Percentiles rank a stretch among this genome's conserved stretches.
Evolutionary conservation across 2,888 invertebrate species (phyloP).

Genomic region (Cabera pusaria): DNA sequence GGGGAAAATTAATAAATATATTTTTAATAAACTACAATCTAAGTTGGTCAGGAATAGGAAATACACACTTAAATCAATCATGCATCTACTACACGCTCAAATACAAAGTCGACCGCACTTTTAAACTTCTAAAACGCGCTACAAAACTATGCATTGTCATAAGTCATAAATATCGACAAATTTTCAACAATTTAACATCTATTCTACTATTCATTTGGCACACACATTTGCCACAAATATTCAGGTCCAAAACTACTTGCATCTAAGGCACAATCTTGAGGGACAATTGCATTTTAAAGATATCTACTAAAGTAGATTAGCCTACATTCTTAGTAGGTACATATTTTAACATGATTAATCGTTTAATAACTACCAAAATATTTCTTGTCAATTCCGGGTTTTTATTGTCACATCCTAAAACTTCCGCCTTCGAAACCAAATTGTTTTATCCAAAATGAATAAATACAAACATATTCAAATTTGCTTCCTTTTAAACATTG

Average conservation of each 20-base stretch:
- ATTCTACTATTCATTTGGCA: conserved; percentile 54
- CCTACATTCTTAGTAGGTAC: conserved; percentile 6
- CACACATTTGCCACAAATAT: conserved; percentile 50
- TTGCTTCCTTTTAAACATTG: too few species aligned
- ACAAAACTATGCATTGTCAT: conserved; percentile 42
- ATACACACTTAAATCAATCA: conserved; percentile 51
- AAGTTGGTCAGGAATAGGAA: conserved; percentile 80
- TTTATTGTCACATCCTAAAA: conserved; percentile 9
- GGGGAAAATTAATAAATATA: conserved; percentile 74
- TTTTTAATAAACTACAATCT: conserved; percentile 67
- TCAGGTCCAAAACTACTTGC: conserved; percentile 52
- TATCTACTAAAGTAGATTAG: conserved; percentile 1
- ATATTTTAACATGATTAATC: conserved; percentile 13
- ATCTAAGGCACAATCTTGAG: conserved; percentile 71
- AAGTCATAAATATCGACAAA: conserved; percentile 40
- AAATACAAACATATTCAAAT: too few species aligned
- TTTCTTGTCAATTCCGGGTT: conserved; percentile 5
- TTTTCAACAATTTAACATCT: conserved; percentile 34
- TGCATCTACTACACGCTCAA: conserved; percentile 26
- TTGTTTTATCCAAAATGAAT: too few species aligned
- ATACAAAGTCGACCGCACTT: conserved; percentile 29
- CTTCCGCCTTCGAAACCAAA: too few species aligned
- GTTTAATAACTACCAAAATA: conserved; percentile 5
- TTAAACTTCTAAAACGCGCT: conserved; percentile 36
- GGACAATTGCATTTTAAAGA: conserved; percentile 36